These are phyloP conservation scores for Drosophila mettleri DNA, from an alignment of 2,888 invertebrate genomes.

Conservation along the genomic window DNA sequence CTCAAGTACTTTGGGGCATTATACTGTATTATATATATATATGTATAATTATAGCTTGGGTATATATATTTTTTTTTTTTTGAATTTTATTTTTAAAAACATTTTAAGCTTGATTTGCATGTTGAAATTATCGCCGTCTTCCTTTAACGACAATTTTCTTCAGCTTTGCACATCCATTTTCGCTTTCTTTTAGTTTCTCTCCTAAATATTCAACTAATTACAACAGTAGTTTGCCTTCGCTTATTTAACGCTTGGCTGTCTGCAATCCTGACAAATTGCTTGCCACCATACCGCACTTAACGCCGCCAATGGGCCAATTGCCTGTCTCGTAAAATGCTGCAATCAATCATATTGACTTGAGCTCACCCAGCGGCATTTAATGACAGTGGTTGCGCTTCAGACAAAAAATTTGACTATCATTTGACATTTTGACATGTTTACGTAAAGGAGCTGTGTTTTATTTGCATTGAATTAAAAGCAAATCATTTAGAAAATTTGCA, in stretches of 20 bases:
- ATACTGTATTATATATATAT: too few relatives aligned
- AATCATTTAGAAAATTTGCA: too few relatives aligned
- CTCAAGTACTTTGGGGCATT: too few relatives aligned
- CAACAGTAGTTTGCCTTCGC: neutral
- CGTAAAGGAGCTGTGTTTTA: neutral
- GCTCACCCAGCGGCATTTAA: neutral
- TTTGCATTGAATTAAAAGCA: too few relatives aligned
- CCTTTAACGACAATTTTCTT: neutral
- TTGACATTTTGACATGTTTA: neutral
- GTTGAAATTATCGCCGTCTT: neutral
- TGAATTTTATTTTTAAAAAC: too few relatives aligned
- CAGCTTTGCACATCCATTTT: too few relatives aligned
- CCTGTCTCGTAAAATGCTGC: neutral
- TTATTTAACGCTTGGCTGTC: conserved; percentile 5
- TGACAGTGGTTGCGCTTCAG: neutral
- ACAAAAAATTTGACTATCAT: neutral
- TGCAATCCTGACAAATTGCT: conserved; percentile 1
- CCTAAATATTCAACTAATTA: neutral
- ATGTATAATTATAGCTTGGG: too few relatives aligned
- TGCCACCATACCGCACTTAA: neutral
- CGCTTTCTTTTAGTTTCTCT: too few relatives aligned
- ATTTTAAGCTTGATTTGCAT: neutral
- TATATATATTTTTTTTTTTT: too few relatives aligned
- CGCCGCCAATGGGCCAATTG: neutral
- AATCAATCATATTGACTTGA: conserved; percentile 5